Conservation (phyloP, 2,113 vertebrate species). For the Mus pahari region DNA sequence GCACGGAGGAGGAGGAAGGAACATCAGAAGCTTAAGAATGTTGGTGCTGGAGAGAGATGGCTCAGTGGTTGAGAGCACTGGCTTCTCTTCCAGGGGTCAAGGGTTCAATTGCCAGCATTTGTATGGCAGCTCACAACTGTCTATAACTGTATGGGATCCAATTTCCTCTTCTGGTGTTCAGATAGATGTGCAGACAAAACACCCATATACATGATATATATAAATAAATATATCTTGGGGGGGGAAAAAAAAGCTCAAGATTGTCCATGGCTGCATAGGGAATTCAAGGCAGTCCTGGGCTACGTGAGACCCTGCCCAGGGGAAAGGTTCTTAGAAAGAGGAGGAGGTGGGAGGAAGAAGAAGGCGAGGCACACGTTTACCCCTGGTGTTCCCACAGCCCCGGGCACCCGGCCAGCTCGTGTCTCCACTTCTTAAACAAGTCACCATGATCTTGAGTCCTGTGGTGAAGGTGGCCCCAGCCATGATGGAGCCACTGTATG, state of each 20-base stretch:
- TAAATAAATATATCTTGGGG: no score
- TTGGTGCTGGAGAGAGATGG: no score
- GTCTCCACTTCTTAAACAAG: slow-evolving; percentile 87
- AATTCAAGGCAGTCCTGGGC: background rate
- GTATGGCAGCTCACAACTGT: no score
- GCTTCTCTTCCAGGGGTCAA: no score
- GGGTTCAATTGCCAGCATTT: no score
- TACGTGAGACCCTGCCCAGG: background rate
- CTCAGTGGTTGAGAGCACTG: no score
- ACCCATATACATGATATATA: no score
- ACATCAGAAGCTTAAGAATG: background rate
- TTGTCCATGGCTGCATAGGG: background rate
- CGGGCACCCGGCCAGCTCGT: slow-evolving; percentile 81
- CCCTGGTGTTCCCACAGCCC: slow-evolving; percentile 66
- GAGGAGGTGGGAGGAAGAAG: background rate
- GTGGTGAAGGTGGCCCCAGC: slow-evolving; percentile 85
- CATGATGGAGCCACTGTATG: slow-evolving; percentile 81
- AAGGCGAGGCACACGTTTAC: background rate
- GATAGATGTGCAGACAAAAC: no score
- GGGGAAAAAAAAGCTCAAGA: background rate
- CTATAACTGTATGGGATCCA: no score
- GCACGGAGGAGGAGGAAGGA: background rate
- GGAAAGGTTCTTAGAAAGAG: background rate
- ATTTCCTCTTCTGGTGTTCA: no score
- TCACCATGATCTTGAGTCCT: slow-evolving; percentile 83